These are phyloP conservation scores for Heliornis fulica DNA, from an alignment of 2,113 vertebrate genomes.

Conservation along the genomic window DNA sequence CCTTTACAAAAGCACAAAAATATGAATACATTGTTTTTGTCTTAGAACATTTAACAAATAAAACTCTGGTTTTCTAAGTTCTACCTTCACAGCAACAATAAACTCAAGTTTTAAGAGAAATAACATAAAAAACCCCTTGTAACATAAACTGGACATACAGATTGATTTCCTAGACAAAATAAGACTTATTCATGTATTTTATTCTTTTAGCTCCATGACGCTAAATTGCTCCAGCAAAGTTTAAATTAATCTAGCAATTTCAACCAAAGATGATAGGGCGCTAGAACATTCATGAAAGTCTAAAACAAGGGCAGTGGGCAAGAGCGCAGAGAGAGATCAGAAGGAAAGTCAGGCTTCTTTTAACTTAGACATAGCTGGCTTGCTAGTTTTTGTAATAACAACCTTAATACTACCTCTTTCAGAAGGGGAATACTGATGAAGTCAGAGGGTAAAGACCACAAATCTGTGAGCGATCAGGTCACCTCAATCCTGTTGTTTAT, in stretches of 20 bases:
- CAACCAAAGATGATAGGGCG: background rate
- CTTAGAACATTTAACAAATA: background rate
- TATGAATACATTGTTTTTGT: background rate
- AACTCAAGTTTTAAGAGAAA: background rate
- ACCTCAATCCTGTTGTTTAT: background rate
- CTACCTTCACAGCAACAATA: background rate
- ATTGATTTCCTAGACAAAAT: background rate
- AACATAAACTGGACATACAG: background rate
- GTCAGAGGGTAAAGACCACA: background rate
- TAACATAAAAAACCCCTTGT: background rate
- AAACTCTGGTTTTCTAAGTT: background rate
- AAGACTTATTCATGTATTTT: background rate
- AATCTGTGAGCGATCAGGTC: background rate
- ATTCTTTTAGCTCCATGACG: background rate
- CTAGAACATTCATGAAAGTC: background rate
- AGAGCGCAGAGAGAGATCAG: fast-evolving
- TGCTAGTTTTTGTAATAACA: background rate
- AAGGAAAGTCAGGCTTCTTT: background rate
- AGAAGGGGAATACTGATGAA: background rate
- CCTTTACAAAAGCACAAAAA: background rate
- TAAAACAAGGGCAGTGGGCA: fast-evolving
- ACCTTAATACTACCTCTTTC: background rate
- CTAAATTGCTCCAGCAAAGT: background rate
- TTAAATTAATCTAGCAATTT: background rate
- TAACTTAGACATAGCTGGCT: background rate